phyloP scores from a whole-genome alignment of 2,888 invertebrate genomes.

The Acleris literana region DNA sequence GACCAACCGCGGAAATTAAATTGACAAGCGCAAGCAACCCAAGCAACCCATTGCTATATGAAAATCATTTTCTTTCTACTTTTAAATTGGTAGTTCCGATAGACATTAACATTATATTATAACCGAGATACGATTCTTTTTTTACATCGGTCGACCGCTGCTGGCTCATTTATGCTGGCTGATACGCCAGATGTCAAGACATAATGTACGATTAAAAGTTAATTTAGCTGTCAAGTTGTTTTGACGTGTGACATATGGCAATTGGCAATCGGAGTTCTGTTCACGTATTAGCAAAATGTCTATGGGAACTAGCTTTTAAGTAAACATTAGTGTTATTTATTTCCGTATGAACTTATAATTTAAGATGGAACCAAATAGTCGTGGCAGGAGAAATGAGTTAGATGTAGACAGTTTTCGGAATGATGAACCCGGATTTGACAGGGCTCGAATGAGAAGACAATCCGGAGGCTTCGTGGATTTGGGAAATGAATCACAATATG shows the following conservation, averaged over 20 bases:
- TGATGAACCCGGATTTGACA: constrained; percentile 74
- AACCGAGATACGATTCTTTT: too few species aligned
- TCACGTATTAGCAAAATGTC: constrained; percentile 18
- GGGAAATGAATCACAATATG: constrained; percentile 89
- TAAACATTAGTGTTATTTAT: constrained; percentile 28
- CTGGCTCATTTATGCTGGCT: too few species aligned
- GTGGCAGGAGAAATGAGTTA: constrained; percentile 66
- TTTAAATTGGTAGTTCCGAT: too few species aligned
- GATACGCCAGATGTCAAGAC: too few species aligned
- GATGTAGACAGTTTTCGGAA: constrained; percentile 75
- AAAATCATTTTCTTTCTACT: too few species aligned
- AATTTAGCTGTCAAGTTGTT: too few species aligned
- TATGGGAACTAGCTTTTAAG: constrained; percentile 18
- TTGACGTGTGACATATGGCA: not conserved
- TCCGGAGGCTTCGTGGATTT: constrained; percentile 90
- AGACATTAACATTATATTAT: too few species aligned
- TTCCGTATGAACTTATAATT: constrained; percentile 17
- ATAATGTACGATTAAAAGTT: too few species aligned
- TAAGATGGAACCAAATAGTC: constrained; percentile 71
- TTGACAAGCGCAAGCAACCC: too few species aligned
- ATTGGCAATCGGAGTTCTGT: constrained; percentile 2
- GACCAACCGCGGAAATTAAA: too few species aligned
- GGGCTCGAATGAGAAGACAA: constrained; percentile 84
- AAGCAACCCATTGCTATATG: too few species aligned
- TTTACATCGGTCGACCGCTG: too few species aligned